These are phyloP conservation scores for Epistrophella euchroma DNA, from an alignment of 2,888 invertebrate species.

Conservation along the genomic window DNA sequence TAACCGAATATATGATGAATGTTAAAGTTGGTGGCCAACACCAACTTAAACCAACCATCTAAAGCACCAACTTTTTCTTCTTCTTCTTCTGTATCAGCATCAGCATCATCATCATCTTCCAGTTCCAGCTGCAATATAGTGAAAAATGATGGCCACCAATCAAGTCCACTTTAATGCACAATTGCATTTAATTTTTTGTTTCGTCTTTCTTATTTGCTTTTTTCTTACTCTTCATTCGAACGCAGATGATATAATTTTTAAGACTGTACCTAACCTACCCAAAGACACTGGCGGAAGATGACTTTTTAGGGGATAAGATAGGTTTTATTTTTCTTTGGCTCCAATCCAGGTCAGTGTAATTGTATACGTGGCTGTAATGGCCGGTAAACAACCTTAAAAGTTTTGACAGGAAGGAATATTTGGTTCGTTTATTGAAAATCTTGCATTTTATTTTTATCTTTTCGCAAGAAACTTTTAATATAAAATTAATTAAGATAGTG, in stretches of 20 bases:
- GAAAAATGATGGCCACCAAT: constrained; percentile 61
- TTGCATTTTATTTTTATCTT: constrained; percentile 3
- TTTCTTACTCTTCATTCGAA: neutral
- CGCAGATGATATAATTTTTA: constrained; percentile 43
- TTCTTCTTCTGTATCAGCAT: neutral
- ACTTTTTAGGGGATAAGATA: neutral
- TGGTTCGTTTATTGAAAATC: constrained; percentile 16
- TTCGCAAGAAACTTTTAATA: constrained; percentile 34
- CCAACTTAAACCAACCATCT: neutral
- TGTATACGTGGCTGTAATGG: constrained; percentile 26
- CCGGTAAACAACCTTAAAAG: constrained; percentile 33
- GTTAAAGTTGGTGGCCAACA: constrained; percentile 14
- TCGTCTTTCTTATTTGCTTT: neutral
- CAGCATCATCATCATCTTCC: constrained; percentile 16
- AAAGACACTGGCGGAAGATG: constrained; percentile 13
- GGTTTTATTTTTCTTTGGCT: constrained; percentile 50
- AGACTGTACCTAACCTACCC: neutral
- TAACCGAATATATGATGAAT: constrained; percentile 50
- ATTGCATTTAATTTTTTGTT: constrained; percentile 47
- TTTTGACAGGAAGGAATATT: constrained; percentile 24
- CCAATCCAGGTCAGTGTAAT: constrained; percentile 61
- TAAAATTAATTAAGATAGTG: constrained; percentile 32
- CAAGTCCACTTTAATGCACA: constrained; percentile 66
- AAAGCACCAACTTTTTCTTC: neutral
- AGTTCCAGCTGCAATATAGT: constrained; percentile 19